Evolutionary conservation across 2,888 invertebrate genomes (phyloP), one percentile per base, ranked within the genome.

Genomic region (Oscheius onirici): DNA sequence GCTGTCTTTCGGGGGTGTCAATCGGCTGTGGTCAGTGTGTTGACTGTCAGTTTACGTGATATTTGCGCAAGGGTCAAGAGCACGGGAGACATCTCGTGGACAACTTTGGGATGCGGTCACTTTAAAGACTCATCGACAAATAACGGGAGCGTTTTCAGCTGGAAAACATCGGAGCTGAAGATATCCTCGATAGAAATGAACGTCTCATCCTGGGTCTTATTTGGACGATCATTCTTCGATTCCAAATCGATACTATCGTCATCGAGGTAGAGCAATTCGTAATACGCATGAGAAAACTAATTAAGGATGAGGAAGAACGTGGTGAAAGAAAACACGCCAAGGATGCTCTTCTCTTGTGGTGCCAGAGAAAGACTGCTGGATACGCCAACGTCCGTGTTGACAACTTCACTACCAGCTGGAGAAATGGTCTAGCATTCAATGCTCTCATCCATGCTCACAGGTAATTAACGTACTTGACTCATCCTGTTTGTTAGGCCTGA

Each of bases 291-390:
- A n/a, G 13, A 17, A 17, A 17, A 22, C 34, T 20, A 60, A 52
- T 75, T 17, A 46, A 94, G 93, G 95, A 95, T 88, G 95, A 95
- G 90, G 95, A 95, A 88, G 95, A 94, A 88, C 95, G 95, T 79
- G 95, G 95, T 34, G 97, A 97, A 90, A 96, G 96, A 91, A 95
- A 95, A 89, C 97, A 97, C 1, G 97, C 97, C 81, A 99, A 97
- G 91, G 99, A 99, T 90, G 97, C 97, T 5, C 90, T 99, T 76
- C 91, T 99, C 61, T 91, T 99, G 82, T 99, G 99, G 99, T 97
- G 97, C 88, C 97, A 99, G 90, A 92, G 97, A 68, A 97, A 96
- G 90, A 99, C 97, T 0, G 93, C 93, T 87, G 97, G 96, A 82
- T 97, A 95, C 71, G 78, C 84, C 13, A 83, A 85, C 71, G 90